Evolutionary conservation across 1,140 invertebrate species (phyloP).

Genomic region (Zaprionus lachaisei): DNA sequence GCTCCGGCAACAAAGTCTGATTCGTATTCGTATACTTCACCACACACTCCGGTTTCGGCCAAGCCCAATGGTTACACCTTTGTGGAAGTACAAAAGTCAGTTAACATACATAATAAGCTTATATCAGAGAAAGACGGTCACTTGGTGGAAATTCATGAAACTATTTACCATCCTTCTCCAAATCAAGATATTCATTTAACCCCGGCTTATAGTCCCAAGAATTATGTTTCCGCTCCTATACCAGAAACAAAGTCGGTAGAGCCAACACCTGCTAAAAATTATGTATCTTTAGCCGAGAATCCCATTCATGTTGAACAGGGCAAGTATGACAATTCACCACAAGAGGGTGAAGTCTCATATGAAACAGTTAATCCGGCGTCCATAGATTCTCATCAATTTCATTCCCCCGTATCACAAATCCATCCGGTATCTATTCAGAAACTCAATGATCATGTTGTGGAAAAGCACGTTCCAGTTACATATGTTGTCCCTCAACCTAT

Average conservation of each 20-base stretch:
- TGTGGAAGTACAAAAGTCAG: conserved; percentile 87
- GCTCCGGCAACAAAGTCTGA: conserved; percentile 11
- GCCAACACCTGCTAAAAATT: conserved; percentile 12
- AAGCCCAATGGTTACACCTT: conserved; percentile 84
- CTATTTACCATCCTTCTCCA: conserved; percentile 66
- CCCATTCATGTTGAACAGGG: conserved; percentile 73
- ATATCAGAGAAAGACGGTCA: conserved; percentile 78
- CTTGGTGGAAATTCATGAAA: conserved; percentile 77
- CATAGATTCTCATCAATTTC: conserved; percentile 10
- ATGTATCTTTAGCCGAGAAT: conserved; percentile 61
- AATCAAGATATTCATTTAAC: conserved; percentile 41
- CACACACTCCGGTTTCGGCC: conserved; percentile 14
- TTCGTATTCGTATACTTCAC: not conserved
- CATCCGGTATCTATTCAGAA: conserved; percentile 74
- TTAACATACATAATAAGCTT: conserved; percentile 84
- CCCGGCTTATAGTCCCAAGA: conserved; percentile 27
- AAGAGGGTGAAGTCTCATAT: conserved; percentile 60
- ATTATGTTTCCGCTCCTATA: conserved; percentile 26
- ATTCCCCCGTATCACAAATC: conserved; percentile 83
- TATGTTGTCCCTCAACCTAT: conserved; percentile 86
- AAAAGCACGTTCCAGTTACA: conserved; percentile 85
- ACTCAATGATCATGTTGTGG: conserved; percentile 84
- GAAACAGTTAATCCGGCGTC: conserved; percentile 24
- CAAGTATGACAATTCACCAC: conserved; percentile 59
- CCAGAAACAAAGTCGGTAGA: conserved; percentile 3